Percentiles rank a stretch among this genome's conserved stretches.
These are phyloP conservation scores for Probosciger aterrimus DNA, from an alignment of 2,113 vertebrate genomes.

Conservation along the genomic window DNA sequence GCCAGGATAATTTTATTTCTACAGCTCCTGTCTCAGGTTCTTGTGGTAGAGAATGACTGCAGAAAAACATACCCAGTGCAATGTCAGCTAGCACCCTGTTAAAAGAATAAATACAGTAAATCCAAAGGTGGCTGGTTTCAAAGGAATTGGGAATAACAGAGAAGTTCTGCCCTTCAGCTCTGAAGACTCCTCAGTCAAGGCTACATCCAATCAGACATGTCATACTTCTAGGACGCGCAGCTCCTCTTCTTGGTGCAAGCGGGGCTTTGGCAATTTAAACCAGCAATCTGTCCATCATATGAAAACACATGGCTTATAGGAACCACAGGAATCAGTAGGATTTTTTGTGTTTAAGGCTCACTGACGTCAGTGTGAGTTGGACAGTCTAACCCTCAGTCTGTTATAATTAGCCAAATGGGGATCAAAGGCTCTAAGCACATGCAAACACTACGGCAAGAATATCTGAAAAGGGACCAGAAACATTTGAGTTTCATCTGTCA, in stretches of 20 bases:
- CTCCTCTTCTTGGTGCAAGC: not conserved
- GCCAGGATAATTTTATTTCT: not conserved
- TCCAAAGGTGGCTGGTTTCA: not conserved
- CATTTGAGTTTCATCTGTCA: conserved; percentile 36
- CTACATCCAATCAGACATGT: not conserved
- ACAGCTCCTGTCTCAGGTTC: not conserved
- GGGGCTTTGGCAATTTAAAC: not conserved
- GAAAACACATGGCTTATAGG: not conserved
- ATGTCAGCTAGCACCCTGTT: not conserved
- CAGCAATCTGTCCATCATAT: not conserved
- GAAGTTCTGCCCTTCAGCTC: not conserved
- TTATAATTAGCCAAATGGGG: not conserved
- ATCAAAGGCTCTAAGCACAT: conserved; percentile 38
- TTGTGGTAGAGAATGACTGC: not conserved
- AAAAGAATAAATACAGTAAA: not conserved
- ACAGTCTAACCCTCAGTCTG: not conserved
- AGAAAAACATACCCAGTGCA: not conserved
- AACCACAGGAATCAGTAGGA: conserved; percentile 9
- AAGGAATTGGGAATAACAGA: not conserved
- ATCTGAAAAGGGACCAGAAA: conserved; percentile 24
- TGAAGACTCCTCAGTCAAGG: not conserved
- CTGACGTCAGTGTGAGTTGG: not conserved
- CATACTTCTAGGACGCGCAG: accelerated
- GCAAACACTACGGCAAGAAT: not conserved
- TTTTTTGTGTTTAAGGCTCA: not conserved